Base-by-base conservation (phyloP, 1,140 invertebrate species). In the Macrocentrus cingulum region DNA sequence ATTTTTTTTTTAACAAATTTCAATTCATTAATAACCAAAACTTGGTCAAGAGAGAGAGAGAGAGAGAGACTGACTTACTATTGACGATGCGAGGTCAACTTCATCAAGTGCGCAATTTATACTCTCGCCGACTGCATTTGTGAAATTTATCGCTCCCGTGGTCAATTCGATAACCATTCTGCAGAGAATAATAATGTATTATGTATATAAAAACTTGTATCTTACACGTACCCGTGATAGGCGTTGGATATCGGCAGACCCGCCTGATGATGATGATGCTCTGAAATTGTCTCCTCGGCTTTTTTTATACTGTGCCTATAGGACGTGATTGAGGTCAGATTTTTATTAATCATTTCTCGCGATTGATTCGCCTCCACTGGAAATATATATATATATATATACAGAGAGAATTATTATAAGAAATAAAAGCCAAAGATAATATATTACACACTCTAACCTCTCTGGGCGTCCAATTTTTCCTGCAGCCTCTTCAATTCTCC, bases 251-350 rank as follows among this genome's bases (percentile, higher is more conserved):
- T 55, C 5, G 52, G 52, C 16, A 55, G 20, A 5, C 13, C 18
- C 2, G 15, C 18, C 9, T 55, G 23, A 1, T 45, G n/a, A n/a
- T n/a, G n/a, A n/a, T n/a, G n/a, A n/a, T n/a, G n/a, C n/a, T n/a
- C n/a, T n/a, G n/a, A 16, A 5, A 5, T 16, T 2, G 52, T 32
- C 11, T 55, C 52, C 18, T 25, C 15, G 32, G 9, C 16, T 34
- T 55, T 55, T 13, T 55, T 25, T 13, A 55, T 44, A 29, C 39
- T 44, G 18, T 55, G 23, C 34, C 34, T 45, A 7, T 23, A 32
- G 15, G 52, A 44, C 22, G 23, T 45, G 18, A 55, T 55, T 4
- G 23, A 55, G 22, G 6, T 55, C 19, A 44, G 29, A 29, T 34
- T 34, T 34, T 34, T 34, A 7, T 34, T 11, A 34, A 34, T 34